phyloP scores from a whole-genome alignment of 2,113 vertebrate genomes.

The Neolamprologus caudopunctatus region DNA sequence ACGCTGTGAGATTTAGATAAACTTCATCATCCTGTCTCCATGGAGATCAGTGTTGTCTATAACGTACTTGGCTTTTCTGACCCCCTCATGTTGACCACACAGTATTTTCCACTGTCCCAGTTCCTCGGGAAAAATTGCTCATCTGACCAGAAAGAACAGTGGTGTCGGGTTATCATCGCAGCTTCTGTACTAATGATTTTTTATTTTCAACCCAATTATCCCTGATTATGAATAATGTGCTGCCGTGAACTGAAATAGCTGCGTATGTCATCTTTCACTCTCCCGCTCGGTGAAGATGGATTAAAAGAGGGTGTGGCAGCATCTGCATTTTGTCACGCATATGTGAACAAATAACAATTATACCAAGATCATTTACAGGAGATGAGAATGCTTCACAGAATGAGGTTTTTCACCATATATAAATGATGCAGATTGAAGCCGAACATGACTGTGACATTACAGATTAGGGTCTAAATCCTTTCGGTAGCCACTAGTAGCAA shows the following conservation, averaged over 20 bases:
- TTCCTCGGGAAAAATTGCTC: neutral
- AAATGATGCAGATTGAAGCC: constrained; percentile 18
- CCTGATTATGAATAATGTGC: neutral
- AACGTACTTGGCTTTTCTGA: constrained; percentile 13
- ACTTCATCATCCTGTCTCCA: constrained; percentile 34
- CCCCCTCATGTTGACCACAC: neutral
- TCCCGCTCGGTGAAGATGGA: neutral
- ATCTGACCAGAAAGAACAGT: neutral
- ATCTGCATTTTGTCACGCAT: constrained; percentile 6
- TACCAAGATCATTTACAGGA: constrained; percentile 23
- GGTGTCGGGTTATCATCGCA: neutral
- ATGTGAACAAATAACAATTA: constrained; percentile 10
- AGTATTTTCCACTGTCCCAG: neutral
- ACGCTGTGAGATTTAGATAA: neutral
- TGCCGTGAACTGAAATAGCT: neutral
- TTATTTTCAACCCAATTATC: neutral
- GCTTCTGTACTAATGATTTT: neutral
- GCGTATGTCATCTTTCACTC: neutral
- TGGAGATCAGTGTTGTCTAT: constrained; percentile 22
- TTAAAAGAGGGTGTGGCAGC: neutral
- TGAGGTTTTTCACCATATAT: constrained; percentile 11
- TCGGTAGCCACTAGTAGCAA: neutral
- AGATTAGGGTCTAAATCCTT: constrained; percentile 27
- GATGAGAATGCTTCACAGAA: constrained; percentile 11
- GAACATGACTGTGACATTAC: constrained; percentile 11